A percentile compares a stretch with the other conserved stretches of the same genome.
phyloP scores from a whole-genome alignment of 2,797 vertebrate species.

The Chrosomus eos region DNA sequence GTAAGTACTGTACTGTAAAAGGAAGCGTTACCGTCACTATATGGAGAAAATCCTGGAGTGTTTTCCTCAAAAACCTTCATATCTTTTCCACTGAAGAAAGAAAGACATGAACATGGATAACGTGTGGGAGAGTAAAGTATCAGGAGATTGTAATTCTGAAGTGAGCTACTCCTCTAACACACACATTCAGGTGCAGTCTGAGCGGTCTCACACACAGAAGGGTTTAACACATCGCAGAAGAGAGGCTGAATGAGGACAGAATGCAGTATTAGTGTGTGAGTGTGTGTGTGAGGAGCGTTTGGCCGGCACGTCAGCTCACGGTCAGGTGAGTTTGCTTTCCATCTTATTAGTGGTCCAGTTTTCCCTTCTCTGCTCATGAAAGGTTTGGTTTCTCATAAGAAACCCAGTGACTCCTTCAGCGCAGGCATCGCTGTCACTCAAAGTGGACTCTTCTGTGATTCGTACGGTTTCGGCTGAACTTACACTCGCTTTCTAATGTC shows the following conservation, averaged over 20 bases:
- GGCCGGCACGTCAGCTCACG: neutral
- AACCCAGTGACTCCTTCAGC: neutral
- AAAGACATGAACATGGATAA: no score
- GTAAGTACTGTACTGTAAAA: no score
- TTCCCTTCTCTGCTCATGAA: conserved; percentile 60
- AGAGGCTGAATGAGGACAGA: no score
- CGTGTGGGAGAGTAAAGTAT: no score
- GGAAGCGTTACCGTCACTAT: no score
- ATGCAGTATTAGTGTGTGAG: neutral
- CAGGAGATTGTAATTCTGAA: no score
- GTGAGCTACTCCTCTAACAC: no score
- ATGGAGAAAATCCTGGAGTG: no score
- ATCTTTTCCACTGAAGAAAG: no score
- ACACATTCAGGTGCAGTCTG: no score
- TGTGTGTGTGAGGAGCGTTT: neutral
- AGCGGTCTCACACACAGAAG: no score
- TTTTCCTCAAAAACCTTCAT: no score
- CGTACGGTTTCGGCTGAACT: neutral
- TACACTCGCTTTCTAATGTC: neutral
- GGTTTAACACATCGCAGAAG: neutral
- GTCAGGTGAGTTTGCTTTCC: conserved; percentile 50
- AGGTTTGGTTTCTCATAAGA: conserved; percentile 26
- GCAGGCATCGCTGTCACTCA: neutral
- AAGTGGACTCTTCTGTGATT: neutral
- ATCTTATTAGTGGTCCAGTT: conserved; percentile 54